A percentile compares a stretch with the other conserved stretches of the same genome.
phyloP scores from a whole-genome alignment of 2,888 invertebrate genomes.

The Archips crataeganus region DNA sequence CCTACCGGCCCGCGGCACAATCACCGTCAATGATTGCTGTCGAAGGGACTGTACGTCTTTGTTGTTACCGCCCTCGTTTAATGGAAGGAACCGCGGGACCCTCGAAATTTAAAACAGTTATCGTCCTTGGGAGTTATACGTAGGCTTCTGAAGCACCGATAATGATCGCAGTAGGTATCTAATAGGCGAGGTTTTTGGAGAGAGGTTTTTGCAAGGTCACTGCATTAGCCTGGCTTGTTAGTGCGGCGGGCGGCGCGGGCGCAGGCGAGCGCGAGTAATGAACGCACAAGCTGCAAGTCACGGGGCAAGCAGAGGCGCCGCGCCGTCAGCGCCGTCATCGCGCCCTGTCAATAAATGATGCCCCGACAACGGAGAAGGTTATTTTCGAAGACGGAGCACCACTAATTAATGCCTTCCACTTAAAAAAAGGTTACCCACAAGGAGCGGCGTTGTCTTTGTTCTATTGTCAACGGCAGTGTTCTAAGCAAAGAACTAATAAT shows the following conservation, averaged over 20 bases:
- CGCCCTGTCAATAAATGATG: slow-evolving; percentile 78
- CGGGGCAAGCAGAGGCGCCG: slow-evolving; percentile 74
- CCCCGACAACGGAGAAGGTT: slow-evolving; percentile 79
- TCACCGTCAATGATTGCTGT: slow-evolving; percentile 72
- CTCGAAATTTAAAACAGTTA: slow-evolving; percentile 66
- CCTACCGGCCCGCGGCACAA: slow-evolving; percentile 54
- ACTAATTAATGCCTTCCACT: slow-evolving; percentile 81
- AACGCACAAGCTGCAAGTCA: slow-evolving; percentile 81
- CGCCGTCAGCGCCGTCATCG: slow-evolving; percentile 73
- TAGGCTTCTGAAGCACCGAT: slow-evolving; percentile 71
- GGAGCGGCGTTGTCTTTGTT: slow-evolving; percentile 73
- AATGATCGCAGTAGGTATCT: slow-evolving; percentile 44
- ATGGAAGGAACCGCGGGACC: slow-evolving; percentile 63
- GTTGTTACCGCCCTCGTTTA: slow-evolving; percentile 71
- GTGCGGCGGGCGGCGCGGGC: slow-evolving; percentile 62
- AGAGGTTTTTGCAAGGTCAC: slow-evolving; percentile 80
- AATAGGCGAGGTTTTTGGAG: slow-evolving; percentile 45
- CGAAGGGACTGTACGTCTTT: slow-evolving; percentile 63
- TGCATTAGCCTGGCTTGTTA: slow-evolving; percentile 85
- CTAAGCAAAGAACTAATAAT: slow-evolving; percentile 49
- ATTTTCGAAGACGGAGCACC: slow-evolving; percentile 79
- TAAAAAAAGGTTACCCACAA: slow-evolving; percentile 66
- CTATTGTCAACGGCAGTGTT: slow-evolving; percentile 67
- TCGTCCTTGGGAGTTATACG: slow-evolving; percentile 77
- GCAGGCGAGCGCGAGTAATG: slow-evolving; percentile 67